Conservation (phyloP, 2,888 invertebrate genomes). For the Unio delphinus region DNA sequence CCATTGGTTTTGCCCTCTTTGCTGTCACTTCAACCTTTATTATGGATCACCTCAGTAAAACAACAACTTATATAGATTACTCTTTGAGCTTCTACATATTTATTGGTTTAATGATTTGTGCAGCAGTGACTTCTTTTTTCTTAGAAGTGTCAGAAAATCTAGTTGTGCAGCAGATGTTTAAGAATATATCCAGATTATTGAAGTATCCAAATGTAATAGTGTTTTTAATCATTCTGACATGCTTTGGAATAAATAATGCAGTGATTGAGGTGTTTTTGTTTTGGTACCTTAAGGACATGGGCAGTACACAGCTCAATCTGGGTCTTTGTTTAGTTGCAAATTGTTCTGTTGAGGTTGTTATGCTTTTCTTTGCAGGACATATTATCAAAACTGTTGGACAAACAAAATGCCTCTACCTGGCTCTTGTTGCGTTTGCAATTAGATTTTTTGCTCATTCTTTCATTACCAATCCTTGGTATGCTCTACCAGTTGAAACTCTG, state of each 20-base stretch:
- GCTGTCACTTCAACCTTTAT: slow-evolving; percentile 63
- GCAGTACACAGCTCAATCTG: slow-evolving; percentile 52
- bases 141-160: slow-evolving; percentile 49
- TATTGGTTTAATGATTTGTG: slow-evolving; percentile 80
- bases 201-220: slow-evolving; percentile 85
- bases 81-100: slow-evolving; percentile 59
- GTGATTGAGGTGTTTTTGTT: slow-evolving; percentile 92
- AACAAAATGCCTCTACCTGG: slow-evolving; percentile 85
- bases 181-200: slow-evolving; percentile 82
- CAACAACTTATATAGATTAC: slow-evolving; percentile 37
- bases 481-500: slow-evolving; percentile 86
- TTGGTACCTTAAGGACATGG: slow-evolving; percentile 78
- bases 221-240: slow-evolving; percentile 86
- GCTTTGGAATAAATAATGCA: slow-evolving; percentile 89
- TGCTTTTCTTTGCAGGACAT: slow-evolving; percentile 84
- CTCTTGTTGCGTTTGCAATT: slow-evolving; percentile 84
- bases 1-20: slow-evolving; percentile 83
- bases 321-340: slow-evolving; percentile 60
- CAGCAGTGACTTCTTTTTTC: slow-evolving; percentile 79
- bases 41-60: slow-evolving; percentile 48
- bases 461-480: slow-evolving; percentile 85
- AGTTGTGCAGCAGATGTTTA: slow-evolving; percentile 74
- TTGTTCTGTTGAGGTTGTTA: slow-evolving; percentile 55
- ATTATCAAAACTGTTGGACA: slow-evolving; percentile 84
- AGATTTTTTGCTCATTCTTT: slow-evolving; percentile 87